Conservation (phyloP, 2,797 vertebrate species). For the Molossus alvarezi region DNA sequence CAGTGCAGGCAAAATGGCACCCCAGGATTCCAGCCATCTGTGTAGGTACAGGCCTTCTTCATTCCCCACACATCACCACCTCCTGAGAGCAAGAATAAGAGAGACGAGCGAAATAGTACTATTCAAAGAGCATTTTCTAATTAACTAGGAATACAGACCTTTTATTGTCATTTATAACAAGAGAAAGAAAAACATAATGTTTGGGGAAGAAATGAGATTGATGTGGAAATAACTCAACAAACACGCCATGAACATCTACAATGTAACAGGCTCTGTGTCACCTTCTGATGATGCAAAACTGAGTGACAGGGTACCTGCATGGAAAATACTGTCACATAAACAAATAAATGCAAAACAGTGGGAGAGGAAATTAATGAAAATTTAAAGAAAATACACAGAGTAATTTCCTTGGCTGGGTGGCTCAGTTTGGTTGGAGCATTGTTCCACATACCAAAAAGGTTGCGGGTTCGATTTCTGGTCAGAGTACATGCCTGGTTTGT, state of each 20-base stretch:
- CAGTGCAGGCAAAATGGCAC: not conserved
- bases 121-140: not conserved
- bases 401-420: not conserved
- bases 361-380: not conserved
- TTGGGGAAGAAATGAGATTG: not conserved
- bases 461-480: not conserved
- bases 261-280: rapidly evolving
- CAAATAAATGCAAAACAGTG: not conserved
- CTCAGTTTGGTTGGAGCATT: not conserved
- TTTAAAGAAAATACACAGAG: not conserved
- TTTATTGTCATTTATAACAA: not conserved
- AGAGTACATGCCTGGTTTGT: not conserved
- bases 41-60: rapidly evolving
- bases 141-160: not conserved
- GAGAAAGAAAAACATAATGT: not conserved
- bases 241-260: not conserved
- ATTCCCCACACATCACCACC: rapidly evolving
- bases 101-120: not conserved
- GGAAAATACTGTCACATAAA: not conserved
- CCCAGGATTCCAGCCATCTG: not conserved
- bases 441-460: not conserved
- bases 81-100: not conserved
- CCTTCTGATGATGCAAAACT: not conserved
- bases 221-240: not conserved
- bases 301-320: not conserved